phyloP scores from a whole-genome alignment of 2,113 vertebrate species.

The Morone saxatilis region DNA sequence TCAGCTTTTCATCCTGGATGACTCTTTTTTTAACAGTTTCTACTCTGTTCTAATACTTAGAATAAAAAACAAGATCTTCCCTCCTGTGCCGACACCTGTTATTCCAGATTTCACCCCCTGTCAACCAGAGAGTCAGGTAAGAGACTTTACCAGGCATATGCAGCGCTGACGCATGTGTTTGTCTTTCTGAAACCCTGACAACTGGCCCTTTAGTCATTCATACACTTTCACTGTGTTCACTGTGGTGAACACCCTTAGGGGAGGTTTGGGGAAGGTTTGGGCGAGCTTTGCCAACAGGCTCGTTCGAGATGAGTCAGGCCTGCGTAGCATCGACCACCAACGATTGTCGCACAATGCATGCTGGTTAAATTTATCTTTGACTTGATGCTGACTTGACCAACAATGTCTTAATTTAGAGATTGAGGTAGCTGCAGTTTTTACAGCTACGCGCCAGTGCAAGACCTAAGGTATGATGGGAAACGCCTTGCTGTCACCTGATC shows the following conservation, averaged over 20 bases:
- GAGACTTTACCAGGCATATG: neutral
- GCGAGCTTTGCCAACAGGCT: no score
- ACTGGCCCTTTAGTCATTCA: neutral
- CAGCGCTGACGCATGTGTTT: neutral
- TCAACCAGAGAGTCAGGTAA: conserved; percentile 56
- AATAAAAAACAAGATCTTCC: conserved; percentile 67
- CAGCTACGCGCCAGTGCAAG: no score
- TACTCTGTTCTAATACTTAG: conserved; percentile 43
- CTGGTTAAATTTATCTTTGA: no score
- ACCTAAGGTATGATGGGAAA: no score
- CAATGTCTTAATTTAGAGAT: no score
- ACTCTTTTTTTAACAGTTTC: neutral
- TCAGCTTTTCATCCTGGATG: neutral
- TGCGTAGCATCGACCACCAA: no score
- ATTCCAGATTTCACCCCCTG: conserved; percentile 48
- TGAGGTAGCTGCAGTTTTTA: no score
- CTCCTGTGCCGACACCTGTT: conserved; percentile 75
- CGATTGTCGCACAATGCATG: no score
- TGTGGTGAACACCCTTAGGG: neutral
- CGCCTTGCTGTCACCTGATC: no score
- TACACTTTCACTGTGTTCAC: neutral
- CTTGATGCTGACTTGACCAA: no score
- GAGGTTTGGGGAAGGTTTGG: neutral
- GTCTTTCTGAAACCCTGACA: neutral
- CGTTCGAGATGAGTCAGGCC: no score